phyloP scores from a whole-genome alignment of 2,797 vertebrate genomes.

The Oreochromis grahami region DNA sequence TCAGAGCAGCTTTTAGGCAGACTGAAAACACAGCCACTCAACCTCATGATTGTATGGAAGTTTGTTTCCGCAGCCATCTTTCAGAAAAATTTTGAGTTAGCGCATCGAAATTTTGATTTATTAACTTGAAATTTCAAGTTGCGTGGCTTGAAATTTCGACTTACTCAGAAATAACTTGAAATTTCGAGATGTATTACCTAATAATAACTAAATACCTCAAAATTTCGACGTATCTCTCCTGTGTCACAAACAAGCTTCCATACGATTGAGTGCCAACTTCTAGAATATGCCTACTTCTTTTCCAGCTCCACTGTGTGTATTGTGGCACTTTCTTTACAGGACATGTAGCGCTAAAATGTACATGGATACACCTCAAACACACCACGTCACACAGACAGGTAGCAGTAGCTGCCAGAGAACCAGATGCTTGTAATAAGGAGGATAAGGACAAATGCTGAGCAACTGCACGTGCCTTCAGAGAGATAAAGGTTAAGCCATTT shows the following conservation, averaged over 20 bases:
- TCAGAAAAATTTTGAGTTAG: neutral
- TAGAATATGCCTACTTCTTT: neutral
- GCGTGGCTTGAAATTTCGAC: neutral
- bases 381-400: neutral
- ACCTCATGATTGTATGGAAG: neutral
- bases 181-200: neutral
- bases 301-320: neutral
- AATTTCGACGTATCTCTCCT: neutral
- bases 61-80: neutral
- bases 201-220: neutral
- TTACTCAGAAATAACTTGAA: neutral
- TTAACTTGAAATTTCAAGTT: neutral
- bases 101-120: neutral
- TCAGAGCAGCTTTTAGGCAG: neutral
- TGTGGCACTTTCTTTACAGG: neutral
- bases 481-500: conserved; percentile 52
- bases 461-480: conserved; percentile 49
- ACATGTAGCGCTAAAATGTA: neutral
- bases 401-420: neutral
- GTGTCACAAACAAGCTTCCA: neutral
- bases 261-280: neutral
- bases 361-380: neutral
- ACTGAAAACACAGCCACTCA: neutral
- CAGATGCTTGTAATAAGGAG: neutral
- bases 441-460: conserved; percentile 29